phyloP scores from a whole-genome alignment of 2,113 vertebrate species.

The Ariopsis seemanni region DNA sequence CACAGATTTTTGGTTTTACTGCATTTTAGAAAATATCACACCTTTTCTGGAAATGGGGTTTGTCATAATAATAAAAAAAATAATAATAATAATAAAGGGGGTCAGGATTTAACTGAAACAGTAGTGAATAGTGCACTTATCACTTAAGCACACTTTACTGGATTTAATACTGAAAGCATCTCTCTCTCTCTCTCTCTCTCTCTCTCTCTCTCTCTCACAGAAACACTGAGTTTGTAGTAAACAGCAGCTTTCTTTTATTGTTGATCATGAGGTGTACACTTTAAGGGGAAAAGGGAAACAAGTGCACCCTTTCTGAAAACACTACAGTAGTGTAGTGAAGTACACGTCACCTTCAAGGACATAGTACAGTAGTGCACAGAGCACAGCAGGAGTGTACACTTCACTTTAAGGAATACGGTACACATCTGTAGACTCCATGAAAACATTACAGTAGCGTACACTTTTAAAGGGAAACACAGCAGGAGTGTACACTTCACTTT shows the following conservation, averaged over 20 bases:
- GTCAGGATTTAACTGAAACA: no score
- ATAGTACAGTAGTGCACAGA: neutral
- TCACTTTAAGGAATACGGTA: no score
- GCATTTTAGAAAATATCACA: no score
- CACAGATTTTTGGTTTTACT: no score
- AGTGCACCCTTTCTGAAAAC: neutral
- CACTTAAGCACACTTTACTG: no score
- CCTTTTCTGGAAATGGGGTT: no score
- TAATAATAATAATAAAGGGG: neutral
- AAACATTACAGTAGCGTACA: no score
- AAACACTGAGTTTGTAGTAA: slow-evolving; percentile 10
- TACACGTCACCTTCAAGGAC: no score
- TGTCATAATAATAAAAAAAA: neutral
- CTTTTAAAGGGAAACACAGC: no score
- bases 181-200: neutral
- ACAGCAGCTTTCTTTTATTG: neutral
- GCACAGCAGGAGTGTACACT: neutral
- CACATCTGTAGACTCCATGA: no score
- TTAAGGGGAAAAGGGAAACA: neutral
- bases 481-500: neutral
- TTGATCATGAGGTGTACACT: neutral
- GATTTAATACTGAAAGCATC: neutral
- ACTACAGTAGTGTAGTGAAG: neutral
- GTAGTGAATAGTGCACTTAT: no score
- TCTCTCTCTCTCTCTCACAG: neutral